Conservation (phyloP, 35 echinoderm and acorn worm species). For the Amphiura filiformis region DNA sequence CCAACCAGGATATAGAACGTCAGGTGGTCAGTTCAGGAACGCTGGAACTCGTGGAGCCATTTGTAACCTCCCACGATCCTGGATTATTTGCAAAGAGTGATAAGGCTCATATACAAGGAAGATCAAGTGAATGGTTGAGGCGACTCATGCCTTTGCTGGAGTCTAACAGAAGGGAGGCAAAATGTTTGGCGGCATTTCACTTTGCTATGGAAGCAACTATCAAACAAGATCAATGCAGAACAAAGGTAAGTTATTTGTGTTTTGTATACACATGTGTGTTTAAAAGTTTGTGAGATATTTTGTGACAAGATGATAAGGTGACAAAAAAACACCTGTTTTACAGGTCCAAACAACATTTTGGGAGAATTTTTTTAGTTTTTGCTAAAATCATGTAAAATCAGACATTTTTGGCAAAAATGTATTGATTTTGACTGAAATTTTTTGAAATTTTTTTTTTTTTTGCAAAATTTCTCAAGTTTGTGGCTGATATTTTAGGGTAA, state of each 20-base stretch:
- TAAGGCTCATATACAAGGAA: constrained; percentile 87
- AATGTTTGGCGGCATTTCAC: constrained; percentile 96
- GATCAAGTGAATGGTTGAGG: constrained; percentile 77
- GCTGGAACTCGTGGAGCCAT: constrained; percentile 89
- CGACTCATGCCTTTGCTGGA: constrained; percentile 75
- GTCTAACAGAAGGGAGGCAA: constrained; percentile 81
- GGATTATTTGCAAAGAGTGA: constrained; percentile 92
- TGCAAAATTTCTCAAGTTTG: too few relatives aligned
- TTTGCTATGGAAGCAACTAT: constrained; percentile 98
- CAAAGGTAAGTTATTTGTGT: constrained; percentile 86
- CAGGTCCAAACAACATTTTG: too few relatives aligned
- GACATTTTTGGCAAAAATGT: too few relatives aligned
- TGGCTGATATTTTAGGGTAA: too few relatives aligned
- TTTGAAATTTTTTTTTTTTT: too few relatives aligned
- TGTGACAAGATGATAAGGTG: too few relatives aligned
- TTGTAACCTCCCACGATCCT: constrained; percentile 89
- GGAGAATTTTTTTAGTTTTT: too few relatives aligned
- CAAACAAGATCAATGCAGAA: constrained; percentile 87
- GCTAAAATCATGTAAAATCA: too few relatives aligned
- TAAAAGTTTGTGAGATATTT: too few relatives aligned
- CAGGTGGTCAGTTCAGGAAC: constrained; percentile 91
- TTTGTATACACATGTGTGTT: too few relatives aligned
- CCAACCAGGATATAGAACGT: constrained; percentile 87
- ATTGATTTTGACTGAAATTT: too few relatives aligned
- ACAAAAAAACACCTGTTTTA: too few relatives aligned